Evolutionary conservation across 2,797 vertebrate species (phyloP), one percentile per base, ranked within the genome.

Genomic region (Salmo trutta): DNA sequence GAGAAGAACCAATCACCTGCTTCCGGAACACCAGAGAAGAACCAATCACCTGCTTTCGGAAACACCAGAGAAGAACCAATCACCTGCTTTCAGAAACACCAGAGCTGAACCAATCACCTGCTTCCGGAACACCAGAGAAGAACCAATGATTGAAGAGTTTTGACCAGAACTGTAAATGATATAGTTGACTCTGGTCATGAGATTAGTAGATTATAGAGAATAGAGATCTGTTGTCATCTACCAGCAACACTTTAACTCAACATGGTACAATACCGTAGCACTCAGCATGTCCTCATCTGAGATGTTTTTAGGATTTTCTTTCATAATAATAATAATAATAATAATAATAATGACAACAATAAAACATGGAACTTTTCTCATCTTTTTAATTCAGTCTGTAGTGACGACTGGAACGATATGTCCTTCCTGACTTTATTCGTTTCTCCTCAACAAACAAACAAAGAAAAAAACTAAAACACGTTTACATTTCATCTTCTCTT

Each of bases 381-480:
- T 74, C 19, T 36, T 86, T 86, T 91, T 90, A 79, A 92, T 92
- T 89, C 77, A 87, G 83, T 81, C 79, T 81, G 77, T 89, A 85
- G 54, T 81, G 87, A 84, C 81, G 89, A 84, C 81, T 85, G 84
- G 89, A 80, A 81, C 85, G 52, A 65, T 67, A 89, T 83, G 89
- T 85, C 83, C 82, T 81, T 85, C 69, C 83, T 81, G 75, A 71
- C 69, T 69, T 87, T 65, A n/a, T 73, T 76, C 21, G n/a, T 62
- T 68, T 75, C 24, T 73, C 47, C 85, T 66, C 69, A 87, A 89
- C 86, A 89, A 86, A 79, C 53, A 21, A 59, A 70, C 27, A 41
- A 8, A 8, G 27, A 21, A 17, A 56, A 36, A 47, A 12, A n/a
- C n/a, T n/a, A n/a, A 21, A 59, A 70, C 21, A 59, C 74, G 86